Evolutionary conservation across 2,888 invertebrate genomes (phyloP), one percentile per base, ranked within the genome.

Genomic region (Fabriciana adippe): DNA sequence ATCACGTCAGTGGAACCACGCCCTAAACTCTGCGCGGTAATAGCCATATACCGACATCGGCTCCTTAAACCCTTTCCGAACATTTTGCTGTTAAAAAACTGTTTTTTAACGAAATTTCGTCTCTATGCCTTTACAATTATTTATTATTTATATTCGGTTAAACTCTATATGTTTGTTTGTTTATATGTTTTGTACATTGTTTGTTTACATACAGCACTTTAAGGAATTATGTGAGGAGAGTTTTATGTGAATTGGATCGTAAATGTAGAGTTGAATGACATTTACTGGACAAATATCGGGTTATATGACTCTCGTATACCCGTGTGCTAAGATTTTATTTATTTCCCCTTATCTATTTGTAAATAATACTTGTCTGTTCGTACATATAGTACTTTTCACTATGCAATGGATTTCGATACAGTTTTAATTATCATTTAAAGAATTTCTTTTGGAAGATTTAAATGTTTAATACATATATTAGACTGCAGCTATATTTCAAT

Each of bases 41-140:
- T 90, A 88, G 85, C 84, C 79, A 84, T 85, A 89, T 87, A 82
- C 81, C 82, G 83, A 87, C 88, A 89, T 87, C 82, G 82, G 80
- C 80, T 84, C 78, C 55, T 85, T 85, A 80, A 83, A 83, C 65
- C 35, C 18, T 48, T 59, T 51, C 55, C 51, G 47, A 56, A 48
- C 53, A 54, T 48, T 41, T 45, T 51, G 51, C 48, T 48, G 21
- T 48, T 55, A 26, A 35, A 14, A 13, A 56, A 60, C 15, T 51
- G 48, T 6, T 1, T 56, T 6, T 18, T 26, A 55, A 31, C n/a
- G 18, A 48, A 71, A 54, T 51, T 48, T 59, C 53, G 15, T 15
- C 35, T 21, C 21, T 63, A 55, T 15, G 3, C 0, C 11, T 14
- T 21, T 8, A 4, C 13, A n/a, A 59, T 26, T 21, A 11, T 5